phyloP scores from a whole-genome alignment of 2,113 vertebrate species.

The Saccopteryx leptura region DNA sequence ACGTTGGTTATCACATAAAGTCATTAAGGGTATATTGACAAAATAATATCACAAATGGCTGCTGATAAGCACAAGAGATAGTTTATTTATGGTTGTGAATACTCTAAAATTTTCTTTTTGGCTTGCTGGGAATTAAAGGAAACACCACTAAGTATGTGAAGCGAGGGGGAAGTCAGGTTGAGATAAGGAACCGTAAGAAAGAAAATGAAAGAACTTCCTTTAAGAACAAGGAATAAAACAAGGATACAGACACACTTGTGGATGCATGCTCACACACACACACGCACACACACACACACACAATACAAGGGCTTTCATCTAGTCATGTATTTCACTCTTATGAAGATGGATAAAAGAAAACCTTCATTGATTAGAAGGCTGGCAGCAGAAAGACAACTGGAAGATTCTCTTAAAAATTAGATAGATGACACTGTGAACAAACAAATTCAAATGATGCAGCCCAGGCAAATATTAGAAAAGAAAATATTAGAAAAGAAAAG shows the following conservation, averaged over 20 bases:
- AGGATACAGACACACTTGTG: not conserved
- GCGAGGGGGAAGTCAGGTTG: constrained; percentile 56
- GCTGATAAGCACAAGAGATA: constrained; percentile 73
- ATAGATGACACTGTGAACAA: constrained; percentile 73
- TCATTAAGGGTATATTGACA: constrained; percentile 75
- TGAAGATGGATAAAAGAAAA: constrained; percentile 78
- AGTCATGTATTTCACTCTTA: constrained; percentile 52
- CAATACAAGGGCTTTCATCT: not conserved
- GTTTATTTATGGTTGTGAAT: constrained; percentile 67
- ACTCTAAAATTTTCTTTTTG: constrained; percentile 75
- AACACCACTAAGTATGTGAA: constrained; percentile 39
- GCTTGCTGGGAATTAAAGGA: constrained; percentile 74
- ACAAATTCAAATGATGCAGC: constrained; percentile 56
- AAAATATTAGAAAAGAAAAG: constrained; percentile 70
- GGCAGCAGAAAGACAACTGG: constrained; percentile 73
- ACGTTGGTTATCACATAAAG: constrained; percentile 75
- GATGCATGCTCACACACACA: constrained; percentile 14
- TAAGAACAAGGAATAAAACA: constrained; percentile 72
- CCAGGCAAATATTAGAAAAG: constrained; percentile 22
- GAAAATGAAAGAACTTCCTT: constrained; percentile 68
- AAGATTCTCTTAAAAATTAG: constrained; percentile 83
- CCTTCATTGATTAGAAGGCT: constrained; percentile 83
- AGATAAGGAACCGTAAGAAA: constrained; percentile 36
- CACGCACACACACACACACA: constrained; percentile 56
- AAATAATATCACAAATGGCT: constrained; percentile 78